Evolutionary conservation across 1,140 invertebrate species (phyloP).

Genomic region (Heliothis subflexa): DNA sequence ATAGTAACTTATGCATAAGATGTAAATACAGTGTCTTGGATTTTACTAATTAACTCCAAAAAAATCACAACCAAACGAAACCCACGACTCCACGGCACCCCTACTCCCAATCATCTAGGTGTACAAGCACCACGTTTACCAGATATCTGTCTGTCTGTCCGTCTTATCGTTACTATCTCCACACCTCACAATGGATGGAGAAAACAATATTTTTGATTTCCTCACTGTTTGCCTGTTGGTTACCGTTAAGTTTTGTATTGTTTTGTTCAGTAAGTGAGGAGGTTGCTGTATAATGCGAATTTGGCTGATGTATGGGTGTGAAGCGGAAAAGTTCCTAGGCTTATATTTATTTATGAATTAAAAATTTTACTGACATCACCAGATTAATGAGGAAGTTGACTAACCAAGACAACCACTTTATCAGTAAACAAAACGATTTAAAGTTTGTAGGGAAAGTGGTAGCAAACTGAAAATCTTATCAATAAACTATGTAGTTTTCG

Average conservation of each 20-base stretch:
- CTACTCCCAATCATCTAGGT: constrained; percentile 60
- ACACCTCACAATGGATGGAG: constrained; percentile 63
- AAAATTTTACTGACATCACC: too few relatives aligned
- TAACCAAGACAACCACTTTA: too few relatives aligned
- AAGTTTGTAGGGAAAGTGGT: too few relatives aligned
- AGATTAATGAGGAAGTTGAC: too few relatives aligned
- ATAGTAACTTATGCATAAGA: too few relatives aligned
- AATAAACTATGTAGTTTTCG: too few relatives aligned
- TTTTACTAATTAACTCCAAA: too few relatives aligned
- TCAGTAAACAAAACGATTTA: too few relatives aligned
- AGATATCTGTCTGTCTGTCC: constrained; percentile 73
- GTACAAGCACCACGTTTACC: constrained; percentile 69
- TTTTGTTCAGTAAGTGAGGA: neutral
- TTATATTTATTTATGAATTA: too few relatives aligned
- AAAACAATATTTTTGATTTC: constrained; percentile 49
- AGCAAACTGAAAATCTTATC: too few relatives aligned
- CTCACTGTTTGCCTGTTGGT: constrained; percentile 25
- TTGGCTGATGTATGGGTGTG: constrained; percentile 4
- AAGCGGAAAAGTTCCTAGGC: too few relatives aligned
- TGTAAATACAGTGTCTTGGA: too few relatives aligned
- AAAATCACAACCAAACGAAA: neutral
- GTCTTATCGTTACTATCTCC: constrained; percentile 70
- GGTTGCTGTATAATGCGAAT: constrained; percentile 2
- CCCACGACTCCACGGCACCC: constrained; percentile 48
- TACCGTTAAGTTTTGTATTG: constrained; percentile 18